phyloP scores from a whole-genome alignment of 2,797 vertebrate genomes.

The Clarias laeviceps region DNA sequence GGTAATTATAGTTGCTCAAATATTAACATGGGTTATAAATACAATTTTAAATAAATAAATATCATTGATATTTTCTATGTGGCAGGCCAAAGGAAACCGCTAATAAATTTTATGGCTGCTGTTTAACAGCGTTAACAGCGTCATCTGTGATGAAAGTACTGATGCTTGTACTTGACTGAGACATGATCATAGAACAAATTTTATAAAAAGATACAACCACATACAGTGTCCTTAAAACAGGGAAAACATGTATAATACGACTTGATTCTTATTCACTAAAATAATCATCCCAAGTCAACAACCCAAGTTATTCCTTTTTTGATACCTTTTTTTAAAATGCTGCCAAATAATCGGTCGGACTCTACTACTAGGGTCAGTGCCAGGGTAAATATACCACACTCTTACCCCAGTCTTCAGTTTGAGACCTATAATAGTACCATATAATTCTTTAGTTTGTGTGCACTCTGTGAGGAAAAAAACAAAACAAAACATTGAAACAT shows the following conservation, averaged over 20 bases:
- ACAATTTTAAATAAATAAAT: conserved; percentile 60
- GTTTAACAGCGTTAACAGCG: conserved; percentile 54
- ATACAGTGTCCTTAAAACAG: conserved; percentile 44
- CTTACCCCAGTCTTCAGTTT: conserved; percentile 47
- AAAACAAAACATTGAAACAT: conserved; percentile 53
- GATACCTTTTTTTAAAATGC: not conserved
- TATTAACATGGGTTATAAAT: conserved; percentile 56
- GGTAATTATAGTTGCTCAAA: conserved; percentile 41
- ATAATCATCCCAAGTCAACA: conserved; percentile 5
- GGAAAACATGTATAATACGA: conserved; percentile 28
- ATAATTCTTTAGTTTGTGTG: conserved; percentile 52
- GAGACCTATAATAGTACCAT: conserved; percentile 56
- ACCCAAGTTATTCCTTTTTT: conserved; percentile 6
- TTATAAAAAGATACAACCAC: conserved; percentile 33
- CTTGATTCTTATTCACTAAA: conserved; percentile 28
- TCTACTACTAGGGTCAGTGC: conserved; percentile 53
- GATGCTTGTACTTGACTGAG: conserved; percentile 36
- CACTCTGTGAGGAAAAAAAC: conserved; percentile 52
- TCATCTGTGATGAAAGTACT: conserved; percentile 43
- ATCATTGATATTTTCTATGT: conserved; percentile 50
- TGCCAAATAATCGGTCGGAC: conserved; percentile 58
- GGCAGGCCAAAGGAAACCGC: conserved; percentile 41
- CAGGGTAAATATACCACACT: conserved; percentile 39
- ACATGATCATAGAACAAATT: conserved; percentile 34
- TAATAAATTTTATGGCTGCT: conserved; percentile 33